These are phyloP conservation scores for Athene cunicularia DNA, from an alignment of 2,113 vertebrate genomes.

Conservation along the genomic window DNA sequence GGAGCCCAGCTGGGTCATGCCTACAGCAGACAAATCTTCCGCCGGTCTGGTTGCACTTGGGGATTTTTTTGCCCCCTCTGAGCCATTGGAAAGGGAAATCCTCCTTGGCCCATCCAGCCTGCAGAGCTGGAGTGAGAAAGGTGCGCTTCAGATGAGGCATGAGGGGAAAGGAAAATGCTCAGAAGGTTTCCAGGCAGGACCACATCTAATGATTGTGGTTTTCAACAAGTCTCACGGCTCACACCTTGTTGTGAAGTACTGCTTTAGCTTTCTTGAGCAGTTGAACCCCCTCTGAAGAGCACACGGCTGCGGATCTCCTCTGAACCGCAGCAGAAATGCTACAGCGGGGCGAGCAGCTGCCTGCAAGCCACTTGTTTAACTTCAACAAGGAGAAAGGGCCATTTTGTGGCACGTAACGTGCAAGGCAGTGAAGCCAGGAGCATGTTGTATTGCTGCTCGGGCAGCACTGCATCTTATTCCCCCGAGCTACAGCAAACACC, in stretches of 20 bases:
- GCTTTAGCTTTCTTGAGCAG: constrained; percentile 13
- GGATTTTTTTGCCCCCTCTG: rapidly evolving
- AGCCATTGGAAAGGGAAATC: not conserved
- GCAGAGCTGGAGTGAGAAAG: not conserved
- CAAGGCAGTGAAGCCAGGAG: rapidly evolving
- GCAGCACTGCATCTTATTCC: not conserved
- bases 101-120: not conserved
- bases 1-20: not conserved
- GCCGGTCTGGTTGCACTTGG: not conserved
- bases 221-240: constrained; percentile 10
- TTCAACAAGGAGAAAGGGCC: not conserved
- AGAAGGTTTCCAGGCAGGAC: constrained; percentile 41
- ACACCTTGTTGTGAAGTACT: constrained; percentile 1
- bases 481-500: not conserved
- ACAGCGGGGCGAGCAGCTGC: not conserved
- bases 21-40: not conserved
- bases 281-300: not conserved
- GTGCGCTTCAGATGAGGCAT: not conserved
- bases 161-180: constrained; percentile 8
- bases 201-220: constrained; percentile 11
- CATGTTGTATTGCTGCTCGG: rapidly evolving
- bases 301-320: not conserved
- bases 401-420: rapidly evolving
- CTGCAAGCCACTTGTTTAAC: not conserved
- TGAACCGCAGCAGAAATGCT: not conserved